These are phyloP conservation scores for Trichogramma evanescens DNA, from an alignment of 2,888 invertebrate species.

Conservation along the genomic window DNA sequence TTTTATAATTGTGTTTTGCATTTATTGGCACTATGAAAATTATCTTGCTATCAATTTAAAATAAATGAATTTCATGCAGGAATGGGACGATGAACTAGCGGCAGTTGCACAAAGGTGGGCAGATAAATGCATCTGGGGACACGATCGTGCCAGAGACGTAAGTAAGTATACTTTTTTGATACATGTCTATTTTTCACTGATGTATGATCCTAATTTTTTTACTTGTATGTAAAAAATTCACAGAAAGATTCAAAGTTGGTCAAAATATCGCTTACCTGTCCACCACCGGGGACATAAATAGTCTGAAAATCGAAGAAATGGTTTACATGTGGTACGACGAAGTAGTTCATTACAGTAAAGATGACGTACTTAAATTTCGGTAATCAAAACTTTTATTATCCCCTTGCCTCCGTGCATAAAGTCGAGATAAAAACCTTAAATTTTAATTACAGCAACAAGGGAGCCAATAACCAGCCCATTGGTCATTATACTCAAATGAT, in stretches of 20 bases:
- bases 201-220: background rate
- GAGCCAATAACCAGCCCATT: conserved; percentile 3
- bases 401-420: too few relatives aligned
- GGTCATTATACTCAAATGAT: conserved; percentile 49
- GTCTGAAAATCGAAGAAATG: conserved; percentile 3
- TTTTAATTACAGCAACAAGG: background rate
- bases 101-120: conserved; percentile 44
- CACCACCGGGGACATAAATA: background rate
- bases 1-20: too few relatives aligned
- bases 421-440: background rate
- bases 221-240: background rate
- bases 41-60: too few relatives aligned
- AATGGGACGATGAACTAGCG: conserved; percentile 42
- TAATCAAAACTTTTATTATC: conserved; percentile 6
- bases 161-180: conserved; percentile 26
- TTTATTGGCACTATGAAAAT: too few relatives aligned
- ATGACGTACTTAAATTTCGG: conserved; percentile 7
- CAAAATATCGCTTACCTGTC: conserved; percentile 41
- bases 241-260: conserved; percentile 40
- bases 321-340: conserved; percentile 24
- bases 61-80: conserved; percentile 11
- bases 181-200: background rate
- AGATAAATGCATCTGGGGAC: conserved; percentile 40
- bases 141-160: conserved; percentile 39
- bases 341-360: conserved; percentile 13